phyloP scores from a whole-genome alignment of 2,888 invertebrate species.

The Apotomis turbidana region DNA sequence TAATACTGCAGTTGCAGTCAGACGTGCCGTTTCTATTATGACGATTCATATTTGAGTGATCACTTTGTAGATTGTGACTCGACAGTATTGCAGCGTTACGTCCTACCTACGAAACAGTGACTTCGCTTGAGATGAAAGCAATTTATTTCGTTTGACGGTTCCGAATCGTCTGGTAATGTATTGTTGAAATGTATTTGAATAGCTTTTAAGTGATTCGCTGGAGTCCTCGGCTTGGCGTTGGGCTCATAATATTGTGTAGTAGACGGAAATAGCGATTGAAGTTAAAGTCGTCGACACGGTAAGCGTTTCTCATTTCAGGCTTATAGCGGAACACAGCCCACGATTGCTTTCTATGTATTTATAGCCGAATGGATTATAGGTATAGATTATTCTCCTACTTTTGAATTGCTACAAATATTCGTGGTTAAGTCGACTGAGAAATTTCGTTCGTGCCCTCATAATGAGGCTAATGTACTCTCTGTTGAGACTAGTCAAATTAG shows the following conservation, averaged over 20 bases:
- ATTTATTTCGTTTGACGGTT: conserved; percentile 29
- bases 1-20: conserved; percentile 27
- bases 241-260: background rate
- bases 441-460: background rate
- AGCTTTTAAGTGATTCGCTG: conserved; percentile 4
- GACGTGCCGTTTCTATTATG: conserved; percentile 37
- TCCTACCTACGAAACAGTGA: conserved; percentile 17
- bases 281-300: background rate
- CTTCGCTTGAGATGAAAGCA: conserved; percentile 25
- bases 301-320: too few species aligned
- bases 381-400: too few species aligned
- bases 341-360: too few species aligned
- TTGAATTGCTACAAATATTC: background rate
- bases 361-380: too few species aligned
- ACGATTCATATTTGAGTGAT: conserved; percentile 35
- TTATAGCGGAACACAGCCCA: too few species aligned
- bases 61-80: conserved; percentile 28
- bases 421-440: background rate
- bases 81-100: conserved; percentile 28
- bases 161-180: conserved; percentile 8
- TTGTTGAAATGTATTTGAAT: conserved; percentile 28
- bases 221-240: background rate
- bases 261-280: background rate
- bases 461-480: background rate
- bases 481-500: conserved; percentile 8